A percentile compares a stretch with the other conserved stretches of the same genome.
These are phyloP conservation scores for Oreotrochilus melanogaster DNA, from an alignment of 2,113 vertebrate genomes.

Conservation along the genomic window DNA sequence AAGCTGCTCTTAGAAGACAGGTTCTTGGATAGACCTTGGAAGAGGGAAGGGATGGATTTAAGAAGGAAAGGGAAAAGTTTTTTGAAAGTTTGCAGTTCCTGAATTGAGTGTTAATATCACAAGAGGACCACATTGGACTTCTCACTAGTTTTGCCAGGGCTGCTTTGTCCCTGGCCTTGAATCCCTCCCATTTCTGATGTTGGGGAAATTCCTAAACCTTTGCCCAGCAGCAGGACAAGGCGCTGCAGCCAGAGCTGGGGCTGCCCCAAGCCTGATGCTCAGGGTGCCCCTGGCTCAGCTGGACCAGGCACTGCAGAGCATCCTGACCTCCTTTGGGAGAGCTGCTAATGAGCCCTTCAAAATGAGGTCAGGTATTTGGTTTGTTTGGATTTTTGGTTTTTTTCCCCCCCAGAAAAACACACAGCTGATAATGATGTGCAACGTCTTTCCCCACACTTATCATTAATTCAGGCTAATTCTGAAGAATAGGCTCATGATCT, in stretches of 20 bases:
- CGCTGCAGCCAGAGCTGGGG: background rate
- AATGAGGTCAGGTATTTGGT: background rate
- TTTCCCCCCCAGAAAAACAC: background rate
- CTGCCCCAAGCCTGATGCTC: background rate
- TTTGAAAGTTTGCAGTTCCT: background rate
- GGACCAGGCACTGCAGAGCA: background rate
- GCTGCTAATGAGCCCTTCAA: constrained; percentile 29
- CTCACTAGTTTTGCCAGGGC: fast-evolving
- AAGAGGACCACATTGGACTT: background rate
- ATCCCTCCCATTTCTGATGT: background rate
- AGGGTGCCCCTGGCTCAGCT: background rate
- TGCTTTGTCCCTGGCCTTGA: background rate
- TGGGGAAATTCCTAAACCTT: background rate
- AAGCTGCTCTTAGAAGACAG: background rate
- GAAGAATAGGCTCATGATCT: constrained; percentile 21
- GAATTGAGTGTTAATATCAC: background rate
- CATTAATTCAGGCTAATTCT: constrained; percentile 48
- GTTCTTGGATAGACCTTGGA: background rate
- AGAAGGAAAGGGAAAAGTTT: background rate
- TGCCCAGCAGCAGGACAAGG: background rate
- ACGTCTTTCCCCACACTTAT: constrained; percentile 1
- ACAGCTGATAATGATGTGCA: constrained; percentile 10
- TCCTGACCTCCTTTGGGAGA: background rate
- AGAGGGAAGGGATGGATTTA: no score
- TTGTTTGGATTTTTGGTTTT: no score